phyloP scores from a whole-genome alignment of 2,113 vertebrate species.

The Strix uralensis region DNA sequence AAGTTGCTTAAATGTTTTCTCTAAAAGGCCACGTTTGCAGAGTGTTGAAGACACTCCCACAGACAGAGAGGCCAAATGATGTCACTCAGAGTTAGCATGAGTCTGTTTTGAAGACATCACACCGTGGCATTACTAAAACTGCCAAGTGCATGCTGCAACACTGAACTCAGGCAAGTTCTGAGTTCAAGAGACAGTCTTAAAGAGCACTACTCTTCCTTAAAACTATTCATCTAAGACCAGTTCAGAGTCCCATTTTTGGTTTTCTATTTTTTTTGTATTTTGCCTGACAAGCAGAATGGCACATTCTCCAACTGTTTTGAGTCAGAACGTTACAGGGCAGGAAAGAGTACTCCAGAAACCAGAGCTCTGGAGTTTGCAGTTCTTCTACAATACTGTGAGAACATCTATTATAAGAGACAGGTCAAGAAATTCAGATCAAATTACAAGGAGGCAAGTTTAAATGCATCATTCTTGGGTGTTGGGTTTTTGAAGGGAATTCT shows the following conservation, averaged over 20 bases:
- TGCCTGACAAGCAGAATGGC: too few relatives aligned
- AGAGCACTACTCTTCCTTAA: too few relatives aligned
- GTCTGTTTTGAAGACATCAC: background rate
- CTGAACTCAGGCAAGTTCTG: too few relatives aligned
- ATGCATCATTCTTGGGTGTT: background rate
- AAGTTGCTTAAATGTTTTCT: background rate
- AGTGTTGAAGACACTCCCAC: background rate
- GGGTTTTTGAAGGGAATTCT: background rate
- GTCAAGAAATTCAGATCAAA: background rate
- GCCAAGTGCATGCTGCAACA: background rate
- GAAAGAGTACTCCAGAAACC: background rate
- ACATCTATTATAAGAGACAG: fast-evolving
- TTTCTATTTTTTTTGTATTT: too few relatives aligned
- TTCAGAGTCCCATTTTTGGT: too few relatives aligned
- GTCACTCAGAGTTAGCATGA: background rate
- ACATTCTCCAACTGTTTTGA: too few relatives aligned
- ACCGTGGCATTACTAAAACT: background rate
- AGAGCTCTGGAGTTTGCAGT: background rate
- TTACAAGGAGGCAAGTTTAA: background rate
- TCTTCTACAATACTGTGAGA: background rate
- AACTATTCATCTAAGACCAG: too few relatives aligned
- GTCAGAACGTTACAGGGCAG: background rate
- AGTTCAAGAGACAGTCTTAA: too few relatives aligned
- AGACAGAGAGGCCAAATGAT: background rate
- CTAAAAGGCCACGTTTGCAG: background rate